These are phyloP conservation scores for Rhadina sibilatrix DNA, from an alignment of 2,113 vertebrate genomes.

Conservation along the genomic window DNA sequence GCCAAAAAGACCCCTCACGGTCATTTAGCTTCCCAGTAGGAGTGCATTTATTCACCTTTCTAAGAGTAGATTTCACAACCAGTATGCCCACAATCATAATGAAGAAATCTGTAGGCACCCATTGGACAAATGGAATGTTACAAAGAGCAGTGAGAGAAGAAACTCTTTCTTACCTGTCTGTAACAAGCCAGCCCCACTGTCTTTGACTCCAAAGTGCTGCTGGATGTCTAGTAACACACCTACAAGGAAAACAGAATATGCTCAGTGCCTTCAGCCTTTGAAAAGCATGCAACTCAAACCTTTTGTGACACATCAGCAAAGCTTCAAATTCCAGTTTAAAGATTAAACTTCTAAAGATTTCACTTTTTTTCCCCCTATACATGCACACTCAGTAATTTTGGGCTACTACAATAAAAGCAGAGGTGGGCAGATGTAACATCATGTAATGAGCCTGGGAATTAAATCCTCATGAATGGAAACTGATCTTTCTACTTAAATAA, in stretches of 20 bases:
- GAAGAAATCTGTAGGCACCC: not conserved
- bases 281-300: not conserved
- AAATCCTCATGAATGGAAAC: not conserved
- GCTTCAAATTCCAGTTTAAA: not conserved
- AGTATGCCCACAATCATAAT: not conserved
- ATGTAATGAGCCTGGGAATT: not conserved
- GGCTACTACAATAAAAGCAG: not conserved
- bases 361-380: not conserved
- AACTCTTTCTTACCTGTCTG: constrained; percentile 86
- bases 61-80: not conserved
- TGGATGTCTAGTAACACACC: constrained; percentile 91
- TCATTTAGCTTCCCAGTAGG: not conserved
- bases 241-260: constrained; percentile 53
- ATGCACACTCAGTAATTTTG: not conserved
- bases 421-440: not conserved
- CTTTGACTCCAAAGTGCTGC: constrained; percentile 82
- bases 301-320: not conserved
- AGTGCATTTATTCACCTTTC: not conserved
- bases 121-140: not conserved
- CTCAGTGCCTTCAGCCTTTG: not conserved
- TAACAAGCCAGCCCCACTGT: constrained; percentile 87
- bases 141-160: not conserved
- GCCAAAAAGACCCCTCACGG: rapidly evolving
- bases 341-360: not conserved
- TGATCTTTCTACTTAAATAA: not conserved